These are phyloP conservation scores for Stichopus chloronotus DNA, from an alignment of 35 echinoderm and acorn worm genomes.

Conservation along the genomic window DNA sequence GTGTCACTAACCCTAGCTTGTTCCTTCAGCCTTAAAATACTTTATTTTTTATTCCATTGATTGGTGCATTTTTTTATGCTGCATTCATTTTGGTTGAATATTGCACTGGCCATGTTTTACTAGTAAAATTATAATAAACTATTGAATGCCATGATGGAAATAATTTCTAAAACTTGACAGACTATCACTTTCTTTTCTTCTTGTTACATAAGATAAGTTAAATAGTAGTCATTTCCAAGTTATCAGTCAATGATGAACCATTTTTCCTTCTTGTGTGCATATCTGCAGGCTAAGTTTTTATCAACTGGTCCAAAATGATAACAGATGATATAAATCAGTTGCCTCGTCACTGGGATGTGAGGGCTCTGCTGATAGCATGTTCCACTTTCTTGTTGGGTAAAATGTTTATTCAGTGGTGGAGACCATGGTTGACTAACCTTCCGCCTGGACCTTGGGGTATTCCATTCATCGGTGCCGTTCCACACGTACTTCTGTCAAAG, in stretches of 20 bases:
- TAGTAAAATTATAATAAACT: no score
- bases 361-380: neutral
- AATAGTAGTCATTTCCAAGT: no score
- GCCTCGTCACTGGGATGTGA: neutral
- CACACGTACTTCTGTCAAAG: constrained; percentile 17
- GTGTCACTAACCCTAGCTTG: no score
- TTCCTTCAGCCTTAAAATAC: no score
- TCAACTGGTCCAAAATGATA: neutral
- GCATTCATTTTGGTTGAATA: no score
- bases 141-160: no score
- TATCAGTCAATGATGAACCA: neutral
- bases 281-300: neutral
- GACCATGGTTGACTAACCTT: constrained; percentile 17
- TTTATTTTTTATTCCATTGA: no score
- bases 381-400: neutral
- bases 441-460: constrained; percentile 59
- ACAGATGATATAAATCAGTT: neutral
- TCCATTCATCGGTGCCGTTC: constrained; percentile 40
- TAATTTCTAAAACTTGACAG: no score
- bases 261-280: neutral
- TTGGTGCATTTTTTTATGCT: no score
- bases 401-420: constrained; percentile 24
- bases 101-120: no score
- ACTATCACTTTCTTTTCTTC: no score
- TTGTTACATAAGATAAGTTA: no score